Conservation (phyloP, 2,888 invertebrate species). For the Clunio marinus region DNA sequence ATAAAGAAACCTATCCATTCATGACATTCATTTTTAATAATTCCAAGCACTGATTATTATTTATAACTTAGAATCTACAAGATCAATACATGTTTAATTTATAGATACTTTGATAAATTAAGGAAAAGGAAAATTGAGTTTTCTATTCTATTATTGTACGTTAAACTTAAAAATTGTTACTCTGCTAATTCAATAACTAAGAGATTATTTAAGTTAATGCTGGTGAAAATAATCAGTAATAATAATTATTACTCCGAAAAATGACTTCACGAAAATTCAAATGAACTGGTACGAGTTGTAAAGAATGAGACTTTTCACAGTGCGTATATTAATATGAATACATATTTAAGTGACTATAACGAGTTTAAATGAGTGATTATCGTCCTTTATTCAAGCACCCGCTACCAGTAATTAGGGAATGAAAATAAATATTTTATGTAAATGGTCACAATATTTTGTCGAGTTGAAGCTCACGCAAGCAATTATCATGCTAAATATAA, state of each 20-base stretch:
- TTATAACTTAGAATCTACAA: too few species aligned
- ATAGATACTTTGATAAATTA: too few species aligned
- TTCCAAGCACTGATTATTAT: too few species aligned
- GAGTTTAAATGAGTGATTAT: slow-evolving; percentile 33
- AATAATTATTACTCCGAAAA: slow-evolving; percentile 20
- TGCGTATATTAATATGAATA: slow-evolving; percentile 17
- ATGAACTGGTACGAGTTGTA: not conserved
- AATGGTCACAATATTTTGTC: slow-evolving; percentile 35
- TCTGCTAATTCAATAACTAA: too few species aligned
- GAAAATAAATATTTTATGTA: slow-evolving; percentile 33
- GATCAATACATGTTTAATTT: too few species aligned
- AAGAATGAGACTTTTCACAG: not conserved
- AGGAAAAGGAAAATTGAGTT: too few species aligned
- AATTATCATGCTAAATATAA: slow-evolving; percentile 20
- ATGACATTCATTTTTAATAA: too few species aligned
- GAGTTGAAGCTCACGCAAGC: slow-evolving; percentile 32
- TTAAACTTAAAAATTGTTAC: too few species aligned
- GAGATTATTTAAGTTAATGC: too few species aligned
- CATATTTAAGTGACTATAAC: slow-evolving; percentile 22
- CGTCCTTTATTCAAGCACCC: not conserved
- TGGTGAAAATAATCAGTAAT: slow-evolving; percentile 25
- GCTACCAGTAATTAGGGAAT: slow-evolving; percentile 1
- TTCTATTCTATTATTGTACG: too few species aligned
- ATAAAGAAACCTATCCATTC: too few species aligned
- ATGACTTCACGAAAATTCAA: slow-evolving; percentile 23